phyloP scores from a whole-genome alignment of 2,797 vertebrate genomes.

The Babyrousa celebensis region DNA sequence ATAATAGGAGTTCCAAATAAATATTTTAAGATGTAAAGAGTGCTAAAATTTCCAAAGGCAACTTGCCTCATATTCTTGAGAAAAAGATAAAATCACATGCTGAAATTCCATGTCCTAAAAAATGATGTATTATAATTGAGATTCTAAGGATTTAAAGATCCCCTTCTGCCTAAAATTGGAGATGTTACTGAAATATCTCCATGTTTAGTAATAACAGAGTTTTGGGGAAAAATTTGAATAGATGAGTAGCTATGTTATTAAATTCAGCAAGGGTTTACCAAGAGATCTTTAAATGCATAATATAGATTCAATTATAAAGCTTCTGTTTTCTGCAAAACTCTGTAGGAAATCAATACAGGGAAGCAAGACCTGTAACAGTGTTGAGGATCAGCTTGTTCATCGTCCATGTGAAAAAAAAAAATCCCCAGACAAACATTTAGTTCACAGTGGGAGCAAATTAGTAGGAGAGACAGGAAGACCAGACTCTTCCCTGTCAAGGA shows the following conservation, averaged over 20 bases:
- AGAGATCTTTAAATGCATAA: background rate
- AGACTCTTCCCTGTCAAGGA: background rate
- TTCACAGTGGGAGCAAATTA: background rate
- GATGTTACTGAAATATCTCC: background rate
- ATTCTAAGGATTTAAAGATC: background rate
- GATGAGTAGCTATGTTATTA: background rate
- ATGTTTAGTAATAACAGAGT: background rate
- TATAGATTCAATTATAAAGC: background rate
- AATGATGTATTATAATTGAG: background rate
- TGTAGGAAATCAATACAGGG: background rate
- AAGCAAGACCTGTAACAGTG: background rate
- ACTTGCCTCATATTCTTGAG: background rate
- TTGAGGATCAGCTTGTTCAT: background rate
- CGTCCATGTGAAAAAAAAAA: background rate
- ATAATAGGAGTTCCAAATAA: background rate
- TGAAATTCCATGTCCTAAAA: background rate
- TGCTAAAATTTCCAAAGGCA: background rate
- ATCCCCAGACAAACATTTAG: rapidly evolving
- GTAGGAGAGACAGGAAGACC: background rate
- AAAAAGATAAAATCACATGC: constrained; percentile 19
- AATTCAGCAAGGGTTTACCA: background rate
- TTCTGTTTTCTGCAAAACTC: background rate
- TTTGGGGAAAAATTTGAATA: background rate
- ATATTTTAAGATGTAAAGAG: constrained; percentile 32
- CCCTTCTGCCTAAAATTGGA: background rate